phyloP scores from a whole-genome alignment of 2,888 invertebrate genomes.

The Hypena proboscidalis region DNA sequence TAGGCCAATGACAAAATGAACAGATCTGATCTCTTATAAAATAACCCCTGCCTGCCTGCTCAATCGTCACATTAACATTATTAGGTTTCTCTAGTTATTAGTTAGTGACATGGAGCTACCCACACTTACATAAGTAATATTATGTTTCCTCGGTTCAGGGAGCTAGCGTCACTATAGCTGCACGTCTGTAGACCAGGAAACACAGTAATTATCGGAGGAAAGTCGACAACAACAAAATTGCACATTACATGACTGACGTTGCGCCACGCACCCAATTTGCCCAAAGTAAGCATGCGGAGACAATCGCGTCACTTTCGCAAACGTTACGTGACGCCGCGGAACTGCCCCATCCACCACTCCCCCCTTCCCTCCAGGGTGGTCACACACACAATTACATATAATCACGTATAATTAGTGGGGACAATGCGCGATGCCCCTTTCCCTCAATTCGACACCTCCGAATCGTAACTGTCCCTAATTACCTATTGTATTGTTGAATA shows the following conservation, averaged over 20 bases:
- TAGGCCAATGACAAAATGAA: too few species aligned
- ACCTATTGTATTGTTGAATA: neutral
- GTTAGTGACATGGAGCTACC: too few species aligned
- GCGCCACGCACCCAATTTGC: slow-evolving; percentile 40
- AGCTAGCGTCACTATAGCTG: too few species aligned
- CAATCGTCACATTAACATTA: too few species aligned
- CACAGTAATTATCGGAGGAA: slow-evolving; percentile 3
- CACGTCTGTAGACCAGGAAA: neutral
- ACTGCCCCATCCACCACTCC: slow-evolving; percentile 1
- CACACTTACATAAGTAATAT: neutral
- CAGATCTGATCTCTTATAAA: too few species aligned
- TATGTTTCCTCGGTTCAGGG: too few species aligned
- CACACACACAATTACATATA: slow-evolving; percentile 6
- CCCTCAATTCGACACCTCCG: neutral
- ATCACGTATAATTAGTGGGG: slow-evolving; percentile 6
- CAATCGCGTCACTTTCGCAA: slow-evolving; percentile 37
- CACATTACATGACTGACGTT: slow-evolving; percentile 44
- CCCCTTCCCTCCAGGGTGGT: neutral
- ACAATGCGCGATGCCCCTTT: neutral
- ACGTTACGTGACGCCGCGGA: slow-evolving; percentile 35
- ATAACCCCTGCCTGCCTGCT: too few species aligned
- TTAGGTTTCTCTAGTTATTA: too few species aligned
- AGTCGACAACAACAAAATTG: slow-evolving; percentile 41
- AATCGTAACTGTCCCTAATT: neutral
- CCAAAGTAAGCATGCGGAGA: slow-evolving; percentile 24